Evolutionary conservation across 64 coral and sea anemone species (phyloP).

Genomic region (Porites australiensis): DNA sequence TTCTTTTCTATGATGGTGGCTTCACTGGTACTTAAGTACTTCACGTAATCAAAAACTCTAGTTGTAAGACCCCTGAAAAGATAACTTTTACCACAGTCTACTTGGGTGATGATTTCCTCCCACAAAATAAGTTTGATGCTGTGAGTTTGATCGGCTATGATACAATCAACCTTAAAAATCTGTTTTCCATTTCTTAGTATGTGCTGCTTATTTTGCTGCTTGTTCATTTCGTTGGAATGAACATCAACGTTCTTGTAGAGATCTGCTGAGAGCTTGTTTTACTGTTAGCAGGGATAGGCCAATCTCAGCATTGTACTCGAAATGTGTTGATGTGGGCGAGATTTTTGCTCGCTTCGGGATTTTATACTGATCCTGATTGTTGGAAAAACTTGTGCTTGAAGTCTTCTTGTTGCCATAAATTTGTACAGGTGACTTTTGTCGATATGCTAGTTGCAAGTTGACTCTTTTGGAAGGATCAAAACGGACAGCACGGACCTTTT

Average conservation of each 20-base stretch:
- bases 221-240: conserved; percentile 12
- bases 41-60: conserved; percentile 49
- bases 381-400: conserved; percentile 55
- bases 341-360: conserved; percentile 39
- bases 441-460: conserved; percentile 14
- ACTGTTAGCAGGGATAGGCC: conserved; percentile 2
- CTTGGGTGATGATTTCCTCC: conserved; percentile 41
- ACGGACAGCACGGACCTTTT: conserved; percentile 8
- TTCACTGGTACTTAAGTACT: conserved; percentile 62
- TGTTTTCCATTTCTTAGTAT: conserved; percentile 7
- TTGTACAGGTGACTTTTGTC: conserved; percentile 47
- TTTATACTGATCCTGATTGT: conserved; percentile 40
- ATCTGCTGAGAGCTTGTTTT: conserved; percentile 48
- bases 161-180: conserved; percentile 40
- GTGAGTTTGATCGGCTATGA: conserved; percentile 41
- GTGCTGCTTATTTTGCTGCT: conserved; percentile 43
- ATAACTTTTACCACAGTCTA: conserved; percentile 56
- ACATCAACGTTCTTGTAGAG: conserved; percentile 42
- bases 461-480: conserved; percentile 20
- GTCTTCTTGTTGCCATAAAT: conserved; percentile 12
- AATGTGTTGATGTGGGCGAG: conserved; percentile 31
- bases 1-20: conserved; percentile 16
- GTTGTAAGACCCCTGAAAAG: conserved; percentile 33
- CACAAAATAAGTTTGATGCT: conserved; percentile 49
- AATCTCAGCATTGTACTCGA: conserved; percentile 22